phyloP scores from a whole-genome alignment of 2,888 invertebrate genomes.

The Eudemis profundana region DNA sequence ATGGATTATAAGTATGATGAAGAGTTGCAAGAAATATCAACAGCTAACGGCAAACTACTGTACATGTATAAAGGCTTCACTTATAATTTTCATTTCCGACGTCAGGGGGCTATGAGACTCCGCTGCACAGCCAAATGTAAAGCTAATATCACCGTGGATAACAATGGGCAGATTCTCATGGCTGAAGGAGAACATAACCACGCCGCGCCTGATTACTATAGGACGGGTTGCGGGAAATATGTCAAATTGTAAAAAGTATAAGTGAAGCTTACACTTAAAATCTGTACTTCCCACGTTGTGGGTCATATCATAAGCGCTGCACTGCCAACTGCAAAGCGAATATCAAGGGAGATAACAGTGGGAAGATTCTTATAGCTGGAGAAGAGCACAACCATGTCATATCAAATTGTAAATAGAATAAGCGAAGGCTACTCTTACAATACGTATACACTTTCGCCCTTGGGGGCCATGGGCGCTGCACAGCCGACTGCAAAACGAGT shows the following conservation, averaged over 20 bases:
- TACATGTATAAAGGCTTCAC: constrained; percentile 53
- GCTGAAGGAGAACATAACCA: constrained; percentile 49
- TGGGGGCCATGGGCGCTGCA: constrained; percentile 50
- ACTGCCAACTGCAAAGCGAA: constrained; percentile 54
- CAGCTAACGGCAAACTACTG: constrained; percentile 49
- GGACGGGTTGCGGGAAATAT: constrained; percentile 47
- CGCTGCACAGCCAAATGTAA: constrained; percentile 56
- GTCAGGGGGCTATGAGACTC: constrained; percentile 45
- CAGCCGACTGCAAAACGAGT: constrained; percentile 54
- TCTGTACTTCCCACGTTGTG: constrained; percentile 43
- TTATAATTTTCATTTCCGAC: constrained; percentile 48
- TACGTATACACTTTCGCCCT: constrained; percentile 44
- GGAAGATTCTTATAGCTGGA: constrained; percentile 18
- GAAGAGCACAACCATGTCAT: constrained; percentile 50
- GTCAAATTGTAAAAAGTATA: constrained; percentile 48
- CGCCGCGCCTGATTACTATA: constrained; percentile 43
- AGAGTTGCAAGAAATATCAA: constrained; percentile 27
- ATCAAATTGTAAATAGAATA: constrained; percentile 48
- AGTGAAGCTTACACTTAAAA: constrained; percentile 52
- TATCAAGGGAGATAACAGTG: constrained; percentile 47
- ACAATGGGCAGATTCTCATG: constrained; percentile 40
- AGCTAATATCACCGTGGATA: constrained; percentile 49
- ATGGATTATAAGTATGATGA: too few relatives aligned
- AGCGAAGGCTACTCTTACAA: constrained; percentile 52
- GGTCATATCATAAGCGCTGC: constrained; percentile 51